Conservation (phyloP, 2,888 invertebrate genomes). For the Nezara viridula region DNA sequence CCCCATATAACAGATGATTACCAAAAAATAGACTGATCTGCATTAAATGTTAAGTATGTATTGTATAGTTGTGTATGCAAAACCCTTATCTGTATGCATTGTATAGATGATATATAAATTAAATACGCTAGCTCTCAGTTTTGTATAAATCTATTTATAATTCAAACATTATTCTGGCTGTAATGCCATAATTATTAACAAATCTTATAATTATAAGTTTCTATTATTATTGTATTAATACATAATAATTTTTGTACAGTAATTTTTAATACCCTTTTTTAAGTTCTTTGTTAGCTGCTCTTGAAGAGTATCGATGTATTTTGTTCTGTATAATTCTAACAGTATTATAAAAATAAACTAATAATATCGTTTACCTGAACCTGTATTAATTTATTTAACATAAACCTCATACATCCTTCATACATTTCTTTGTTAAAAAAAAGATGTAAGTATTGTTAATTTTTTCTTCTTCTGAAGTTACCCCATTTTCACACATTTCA, state of each 20-base stretch:
- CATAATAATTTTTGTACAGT: slow-evolving; percentile 63
- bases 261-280: slow-evolving; percentile 61
- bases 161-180: slow-evolving; percentile 50
- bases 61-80: slow-evolving; percentile 55
- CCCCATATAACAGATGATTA: slow-evolving; percentile 64
- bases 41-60: slow-evolving; percentile 55
- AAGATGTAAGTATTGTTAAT: too few relatives aligned
- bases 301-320: slow-evolving; percentile 62
- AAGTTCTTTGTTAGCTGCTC: slow-evolving; percentile 61
- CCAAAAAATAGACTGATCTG: slow-evolving; percentile 65
- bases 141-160: slow-evolving; percentile 59
- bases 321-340: slow-evolving; percentile 64
- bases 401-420: background rate
- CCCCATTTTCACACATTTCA: too few relatives aligned
- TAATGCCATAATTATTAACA: slow-evolving; percentile 56
- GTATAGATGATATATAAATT: slow-evolving; percentile 57
- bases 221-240: slow-evolving; percentile 57
- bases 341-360: slow-evolving; percentile 65
- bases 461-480: too few relatives aligned
- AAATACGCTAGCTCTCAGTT: slow-evolving; percentile 59
- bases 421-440: background rate
- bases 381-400: background rate
- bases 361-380: slow-evolving; percentile 61
- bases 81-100: slow-evolving; percentile 53
- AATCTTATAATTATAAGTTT: slow-evolving; percentile 55